phyloP scores from a whole-genome alignment of 2,797 vertebrate genomes.

The Tragelaphus eurycerus region DNA sequence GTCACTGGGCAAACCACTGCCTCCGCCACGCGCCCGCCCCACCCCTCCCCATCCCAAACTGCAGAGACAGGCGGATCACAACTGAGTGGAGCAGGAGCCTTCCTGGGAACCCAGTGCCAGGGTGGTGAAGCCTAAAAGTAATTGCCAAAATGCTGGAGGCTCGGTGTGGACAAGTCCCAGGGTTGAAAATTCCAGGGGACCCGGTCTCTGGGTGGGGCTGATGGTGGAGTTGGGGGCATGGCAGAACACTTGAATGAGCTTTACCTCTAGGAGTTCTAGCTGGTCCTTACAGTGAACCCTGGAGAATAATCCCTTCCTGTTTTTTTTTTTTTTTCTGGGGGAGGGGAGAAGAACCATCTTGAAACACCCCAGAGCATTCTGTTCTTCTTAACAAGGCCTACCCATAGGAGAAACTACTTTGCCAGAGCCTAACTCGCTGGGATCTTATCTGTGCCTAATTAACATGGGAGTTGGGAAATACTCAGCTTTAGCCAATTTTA shows the following conservation, averaged over 20 bases:
- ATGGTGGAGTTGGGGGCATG: too few species aligned
- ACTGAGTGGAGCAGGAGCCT: background rate
- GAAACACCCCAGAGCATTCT: background rate
- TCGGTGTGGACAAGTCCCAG: background rate
- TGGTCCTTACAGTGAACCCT: background rate
- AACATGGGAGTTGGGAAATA: background rate
- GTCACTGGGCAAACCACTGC: background rate
- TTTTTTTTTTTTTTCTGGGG: background rate
- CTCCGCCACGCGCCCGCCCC: too few species aligned
- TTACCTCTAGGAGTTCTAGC: background rate
- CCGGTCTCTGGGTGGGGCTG: background rate
- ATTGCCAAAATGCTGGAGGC: background rate
- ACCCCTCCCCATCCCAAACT: background rate
- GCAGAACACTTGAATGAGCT: background rate
- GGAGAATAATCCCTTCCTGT: background rate
- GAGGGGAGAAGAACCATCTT: background rate
- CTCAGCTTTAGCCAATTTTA: background rate
- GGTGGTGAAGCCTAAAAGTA: background rate
- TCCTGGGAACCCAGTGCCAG: background rate
- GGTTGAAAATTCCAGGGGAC: background rate
- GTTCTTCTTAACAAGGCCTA: background rate
- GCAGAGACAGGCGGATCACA: background rate
- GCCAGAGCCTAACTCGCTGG: background rate
- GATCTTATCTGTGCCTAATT: background rate
- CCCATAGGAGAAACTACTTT: background rate